A percentile compares a stretch with the other conserved stretches of the same genome.
Evolutionary conservation across 2,888 invertebrate species (phyloP).

Genomic region (Agriotes lineatus): DNA sequence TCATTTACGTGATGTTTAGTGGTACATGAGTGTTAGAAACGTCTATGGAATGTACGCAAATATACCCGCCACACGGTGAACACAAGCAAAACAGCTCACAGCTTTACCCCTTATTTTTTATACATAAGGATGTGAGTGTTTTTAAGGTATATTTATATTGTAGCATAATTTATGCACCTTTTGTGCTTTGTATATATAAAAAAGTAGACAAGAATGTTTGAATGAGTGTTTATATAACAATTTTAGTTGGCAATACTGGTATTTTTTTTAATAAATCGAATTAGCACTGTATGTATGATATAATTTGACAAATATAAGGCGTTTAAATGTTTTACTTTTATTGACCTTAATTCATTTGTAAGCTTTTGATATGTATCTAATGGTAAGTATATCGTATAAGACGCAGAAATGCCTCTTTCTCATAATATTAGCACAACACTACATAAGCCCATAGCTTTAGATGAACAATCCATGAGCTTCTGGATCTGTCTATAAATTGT

Average conservation of each 20-base stretch:
- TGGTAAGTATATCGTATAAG: too few species aligned
- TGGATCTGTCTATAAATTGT: too few species aligned
- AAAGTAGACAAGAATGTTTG: constrained; percentile 34
- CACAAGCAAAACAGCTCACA: constrained; percentile 39
- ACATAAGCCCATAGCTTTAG: too few species aligned
- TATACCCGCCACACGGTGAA: neutral
- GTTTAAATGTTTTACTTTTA: constrained; percentile 35
- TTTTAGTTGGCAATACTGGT: constrained; percentile 34
- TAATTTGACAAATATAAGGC: constrained; percentile 37
- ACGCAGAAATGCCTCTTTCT: too few species aligned
- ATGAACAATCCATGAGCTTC: too few species aligned
- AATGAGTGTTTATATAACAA: constrained; percentile 37
- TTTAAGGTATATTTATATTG: constrained; percentile 43
- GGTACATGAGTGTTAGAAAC: constrained; percentile 17
- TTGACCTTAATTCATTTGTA: neutral
- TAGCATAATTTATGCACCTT: constrained; percentile 53
- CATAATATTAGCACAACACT: too few species aligned
- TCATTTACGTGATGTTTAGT: constrained; percentile 21
- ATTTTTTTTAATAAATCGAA: constrained; percentile 29
- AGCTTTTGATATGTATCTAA: neutral
- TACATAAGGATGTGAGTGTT: constrained; percentile 46
- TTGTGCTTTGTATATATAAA: constrained; percentile 56
- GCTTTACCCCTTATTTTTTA: constrained; percentile 45
- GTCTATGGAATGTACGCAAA: constrained; percentile 12
- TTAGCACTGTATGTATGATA: constrained; percentile 36